Evolutionary conservation across 1,140 invertebrate genomes (phyloP).

Genomic region (Chrysomallon squamiferum): DNA sequence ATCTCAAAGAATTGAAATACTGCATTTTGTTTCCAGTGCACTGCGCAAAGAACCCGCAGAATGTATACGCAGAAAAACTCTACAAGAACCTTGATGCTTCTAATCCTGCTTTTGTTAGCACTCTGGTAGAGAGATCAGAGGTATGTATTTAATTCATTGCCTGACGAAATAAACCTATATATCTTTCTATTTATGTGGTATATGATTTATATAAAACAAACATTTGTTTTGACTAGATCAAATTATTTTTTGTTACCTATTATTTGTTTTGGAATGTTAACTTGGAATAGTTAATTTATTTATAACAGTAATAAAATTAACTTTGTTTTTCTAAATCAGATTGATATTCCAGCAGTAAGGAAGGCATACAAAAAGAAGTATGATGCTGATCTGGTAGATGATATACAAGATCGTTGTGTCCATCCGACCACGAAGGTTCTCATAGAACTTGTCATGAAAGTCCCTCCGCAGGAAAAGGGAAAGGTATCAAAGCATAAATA

Average conservation of each 20-base stretch:
- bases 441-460: slow-evolving; percentile 34
- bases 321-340: slow-evolving; percentile 22
- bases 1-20: no score
- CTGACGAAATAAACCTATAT: no score
- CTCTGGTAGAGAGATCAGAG: slow-evolving; percentile 43
- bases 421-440: slow-evolving; percentile 41
- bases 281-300: no score
- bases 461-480: slow-evolving; percentile 21
- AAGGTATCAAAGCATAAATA: background rate
- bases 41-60: slow-evolving; percentile 23
- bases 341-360: slow-evolving; percentile 45
- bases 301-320: no score
- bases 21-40: slow-evolving; percentile 23
- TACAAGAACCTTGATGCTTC: slow-evolving; percentile 35
- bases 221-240: background rate
- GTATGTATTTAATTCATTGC: slow-evolving; percentile 15
- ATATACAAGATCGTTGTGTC: slow-evolving; percentile 37
- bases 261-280: background rate
- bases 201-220: no score
- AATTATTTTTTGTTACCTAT: background rate
- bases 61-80: slow-evolving; percentile 41
- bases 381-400: slow-evolving; percentile 45
- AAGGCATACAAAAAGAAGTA: slow-evolving; percentile 56
- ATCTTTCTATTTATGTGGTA: no score
- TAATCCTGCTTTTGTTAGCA: slow-evolving; percentile 39